Percentiles rank a stretch among this genome's conserved stretches.
Evolutionary conservation across 2,888 invertebrate species (phyloP).

Genomic region (Galerucella calmariensis): DNA sequence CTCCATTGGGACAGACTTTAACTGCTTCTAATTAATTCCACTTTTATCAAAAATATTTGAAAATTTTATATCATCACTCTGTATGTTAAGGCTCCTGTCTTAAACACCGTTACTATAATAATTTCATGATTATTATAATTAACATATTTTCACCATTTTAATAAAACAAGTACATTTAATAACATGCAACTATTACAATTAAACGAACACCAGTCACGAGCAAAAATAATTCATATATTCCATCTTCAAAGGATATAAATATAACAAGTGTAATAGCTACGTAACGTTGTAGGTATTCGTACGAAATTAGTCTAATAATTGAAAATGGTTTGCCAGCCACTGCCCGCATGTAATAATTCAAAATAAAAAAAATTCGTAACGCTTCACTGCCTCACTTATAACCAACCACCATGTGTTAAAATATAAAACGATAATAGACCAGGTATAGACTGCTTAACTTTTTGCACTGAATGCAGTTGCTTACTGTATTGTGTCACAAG

Average conservation of each 20-base stretch:
- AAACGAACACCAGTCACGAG: constrained; percentile 1
- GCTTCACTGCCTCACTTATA: constrained; percentile 10
- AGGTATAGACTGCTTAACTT: not conserved
- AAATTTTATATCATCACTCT: too few relatives aligned
- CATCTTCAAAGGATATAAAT: not conserved
- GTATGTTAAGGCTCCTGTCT: too few relatives aligned
- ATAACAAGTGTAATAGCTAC: not conserved
- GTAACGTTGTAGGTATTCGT: constrained; percentile 2
- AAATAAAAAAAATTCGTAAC: not conserved
- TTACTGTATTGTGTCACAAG: too few relatives aligned
- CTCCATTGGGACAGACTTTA: too few relatives aligned
- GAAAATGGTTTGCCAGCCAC: constrained; percentile 15
- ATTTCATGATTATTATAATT: not conserved
- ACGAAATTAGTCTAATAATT: constrained; percentile 11
- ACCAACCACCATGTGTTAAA: constrained; percentile 17
- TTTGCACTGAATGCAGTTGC: not conserved
- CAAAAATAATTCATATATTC: not conserved
- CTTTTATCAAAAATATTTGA: too few relatives aligned
- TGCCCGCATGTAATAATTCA: constrained; percentile 22
- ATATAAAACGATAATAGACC: constrained; percentile 13
- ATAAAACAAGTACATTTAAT: not conserved
- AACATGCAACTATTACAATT: not conserved
- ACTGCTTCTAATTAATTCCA: too few relatives aligned
- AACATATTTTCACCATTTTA: not conserved
- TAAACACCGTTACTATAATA: too few relatives aligned